These are phyloP conservation scores for Phacellophora camtschatica DNA, from an alignment of 30 jellyfish, hydroid and myxozoan species.

Conservation along the genomic window DNA sequence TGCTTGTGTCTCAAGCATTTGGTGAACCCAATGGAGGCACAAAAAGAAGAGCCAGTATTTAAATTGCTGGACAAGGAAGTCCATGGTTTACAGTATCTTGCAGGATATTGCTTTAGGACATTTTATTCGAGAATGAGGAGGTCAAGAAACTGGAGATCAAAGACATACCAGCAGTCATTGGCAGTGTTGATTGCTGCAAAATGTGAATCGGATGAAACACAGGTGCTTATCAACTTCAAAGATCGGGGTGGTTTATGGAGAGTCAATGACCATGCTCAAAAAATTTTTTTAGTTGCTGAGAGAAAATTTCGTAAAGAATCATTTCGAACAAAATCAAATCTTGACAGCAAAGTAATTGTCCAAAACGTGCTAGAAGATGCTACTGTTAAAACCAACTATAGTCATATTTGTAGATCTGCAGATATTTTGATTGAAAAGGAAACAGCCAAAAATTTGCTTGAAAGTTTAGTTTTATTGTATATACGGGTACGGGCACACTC, in stretches of 20 bases:
- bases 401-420: neutral
- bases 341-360: neutral
- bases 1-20: neutral
- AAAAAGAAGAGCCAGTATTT: neutral
- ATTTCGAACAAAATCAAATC: neutral
- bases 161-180: neutral
- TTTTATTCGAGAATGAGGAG: neutral
- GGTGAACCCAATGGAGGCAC: neutral
- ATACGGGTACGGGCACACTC: conserved; percentile 7
- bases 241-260: conserved; percentile 22
- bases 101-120: conserved; percentile 13
- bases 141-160: neutral
- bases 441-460: conserved; percentile 2
- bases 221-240: neutral
- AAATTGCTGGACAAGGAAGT: neutral
- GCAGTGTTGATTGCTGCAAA: neutral
- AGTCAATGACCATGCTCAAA: neutral
- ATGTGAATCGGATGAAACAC: neutral
- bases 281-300: neutral
- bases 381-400: neutral
- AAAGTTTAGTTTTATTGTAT: neutral
- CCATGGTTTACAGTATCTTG: neutral
- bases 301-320: neutral
- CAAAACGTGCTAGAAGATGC: neutral
- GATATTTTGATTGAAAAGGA: neutral